Conservation (phyloP, 2,888 invertebrate genomes). For the Sarcophaga rosellei region DNA sequence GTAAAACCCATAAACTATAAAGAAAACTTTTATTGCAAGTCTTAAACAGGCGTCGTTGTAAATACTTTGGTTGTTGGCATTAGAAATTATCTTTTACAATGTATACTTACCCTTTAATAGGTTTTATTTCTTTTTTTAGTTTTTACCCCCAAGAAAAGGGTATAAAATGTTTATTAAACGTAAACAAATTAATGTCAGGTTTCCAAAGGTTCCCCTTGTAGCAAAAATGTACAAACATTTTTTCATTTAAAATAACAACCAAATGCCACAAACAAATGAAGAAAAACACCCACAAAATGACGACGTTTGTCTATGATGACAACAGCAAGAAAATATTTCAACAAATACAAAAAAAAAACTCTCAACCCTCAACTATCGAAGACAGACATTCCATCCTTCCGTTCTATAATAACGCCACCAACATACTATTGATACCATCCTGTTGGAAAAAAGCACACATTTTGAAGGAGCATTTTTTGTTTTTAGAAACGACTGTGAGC, state of each 20-base stretch:
- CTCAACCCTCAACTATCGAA: neutral
- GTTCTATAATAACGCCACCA: neutral
- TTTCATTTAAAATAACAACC: neutral
- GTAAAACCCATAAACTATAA: too few species aligned
- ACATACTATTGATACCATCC: neutral
- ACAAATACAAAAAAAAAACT: too few species aligned
- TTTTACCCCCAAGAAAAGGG: neutral
- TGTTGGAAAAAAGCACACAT: neutral
- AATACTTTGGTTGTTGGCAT: too few species aligned
- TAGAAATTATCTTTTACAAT: too few species aligned
- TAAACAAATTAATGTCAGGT: slow-evolving; percentile 3
- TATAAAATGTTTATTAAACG: neutral
- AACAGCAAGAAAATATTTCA: neutral
- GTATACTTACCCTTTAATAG: too few species aligned
- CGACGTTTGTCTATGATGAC: neutral
- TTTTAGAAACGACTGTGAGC: neutral
- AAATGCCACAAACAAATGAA: neutral
- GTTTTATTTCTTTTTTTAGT: neutral
- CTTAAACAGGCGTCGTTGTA: too few species aligned
- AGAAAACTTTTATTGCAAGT: too few species aligned
- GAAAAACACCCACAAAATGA: neutral
- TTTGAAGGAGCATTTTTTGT: neutral
- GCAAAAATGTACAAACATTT: neutral
- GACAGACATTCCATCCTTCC: neutral
- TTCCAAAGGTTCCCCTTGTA: neutral